Conservation (phyloP, 2,888 invertebrate species). For the Axea sp. region DNA sequence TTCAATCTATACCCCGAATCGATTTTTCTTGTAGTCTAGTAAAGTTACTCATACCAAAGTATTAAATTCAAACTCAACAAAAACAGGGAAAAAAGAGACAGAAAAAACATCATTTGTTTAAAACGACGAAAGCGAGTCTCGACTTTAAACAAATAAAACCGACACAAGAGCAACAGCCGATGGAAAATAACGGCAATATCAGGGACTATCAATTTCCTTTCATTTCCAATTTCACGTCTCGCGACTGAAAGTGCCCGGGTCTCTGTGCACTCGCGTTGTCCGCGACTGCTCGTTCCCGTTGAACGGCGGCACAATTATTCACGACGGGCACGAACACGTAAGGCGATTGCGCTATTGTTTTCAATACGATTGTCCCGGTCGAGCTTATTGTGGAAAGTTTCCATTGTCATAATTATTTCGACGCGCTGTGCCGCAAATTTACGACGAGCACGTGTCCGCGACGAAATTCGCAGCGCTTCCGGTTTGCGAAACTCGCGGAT, state of each 20-base stretch:
- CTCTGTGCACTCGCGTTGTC: slow-evolving; percentile 10
- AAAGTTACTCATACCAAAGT: too few species aligned
- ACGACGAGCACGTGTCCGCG: slow-evolving; percentile 65
- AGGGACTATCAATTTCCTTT: slow-evolving; percentile 21
- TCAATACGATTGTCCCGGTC: slow-evolving; percentile 77
- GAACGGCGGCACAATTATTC: slow-evolving; percentile 44
- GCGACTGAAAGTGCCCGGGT: not conserved
- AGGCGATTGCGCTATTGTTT: slow-evolving; percentile 67
- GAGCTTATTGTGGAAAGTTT: slow-evolving; percentile 78
- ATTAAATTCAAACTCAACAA: too few species aligned
- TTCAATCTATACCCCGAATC: too few species aligned
- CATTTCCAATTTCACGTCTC: slow-evolving; percentile 10
- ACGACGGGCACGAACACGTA: slow-evolving; percentile 39
- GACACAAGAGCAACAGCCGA: too few species aligned
- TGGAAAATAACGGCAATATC: slow-evolving; percentile 17
- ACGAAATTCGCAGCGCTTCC: slow-evolving; percentile 27
- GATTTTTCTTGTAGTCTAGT: too few species aligned
- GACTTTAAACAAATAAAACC: too few species aligned
- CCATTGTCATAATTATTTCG: slow-evolving; percentile 79
- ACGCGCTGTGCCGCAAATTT: slow-evolving; percentile 74
- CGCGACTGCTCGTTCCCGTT: slow-evolving; percentile 39
- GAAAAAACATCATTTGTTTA: too few species aligned
- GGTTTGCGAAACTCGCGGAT: slow-evolving; percentile 30
- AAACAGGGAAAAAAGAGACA: too few species aligned
- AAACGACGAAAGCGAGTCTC: too few species aligned